phyloP scores from a whole-genome alignment of 2,113 vertebrate species.

The Nycticebus coucang region DNA sequence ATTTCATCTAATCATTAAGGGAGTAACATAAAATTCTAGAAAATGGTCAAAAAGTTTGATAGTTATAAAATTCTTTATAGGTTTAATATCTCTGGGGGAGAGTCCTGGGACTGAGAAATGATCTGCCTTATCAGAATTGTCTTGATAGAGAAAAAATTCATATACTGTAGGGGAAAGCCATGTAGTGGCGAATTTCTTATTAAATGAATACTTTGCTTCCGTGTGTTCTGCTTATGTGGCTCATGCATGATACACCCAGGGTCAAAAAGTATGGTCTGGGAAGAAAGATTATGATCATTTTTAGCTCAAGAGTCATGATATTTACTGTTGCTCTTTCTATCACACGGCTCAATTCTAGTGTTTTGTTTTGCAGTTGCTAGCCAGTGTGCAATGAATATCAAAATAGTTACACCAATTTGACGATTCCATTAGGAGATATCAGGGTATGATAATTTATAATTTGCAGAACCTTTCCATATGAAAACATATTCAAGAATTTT shows the following conservation, averaged over 20 bases:
- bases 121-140: background rate
- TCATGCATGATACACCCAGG: background rate
- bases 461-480: background rate
- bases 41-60: background rate
- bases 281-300: background rate
- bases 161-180: background rate
- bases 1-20: background rate
- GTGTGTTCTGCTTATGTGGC: background rate
- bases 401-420: background rate
- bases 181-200: background rate
- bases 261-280: background rate
- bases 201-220: background rate
- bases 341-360: background rate
- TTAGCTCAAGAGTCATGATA: background rate
- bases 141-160: background rate
- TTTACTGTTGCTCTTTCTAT: background rate
- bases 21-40: background rate
- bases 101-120: background rate
- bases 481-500: background rate
- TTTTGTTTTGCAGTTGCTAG: background rate
- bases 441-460: background rate
- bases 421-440: background rate
- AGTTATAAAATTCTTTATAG: conserved; percentile 25
- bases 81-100: background rate
- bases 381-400: background rate